Conservation (phyloP, 2,797 vertebrate species). For the Pampus argenteus region DNA sequence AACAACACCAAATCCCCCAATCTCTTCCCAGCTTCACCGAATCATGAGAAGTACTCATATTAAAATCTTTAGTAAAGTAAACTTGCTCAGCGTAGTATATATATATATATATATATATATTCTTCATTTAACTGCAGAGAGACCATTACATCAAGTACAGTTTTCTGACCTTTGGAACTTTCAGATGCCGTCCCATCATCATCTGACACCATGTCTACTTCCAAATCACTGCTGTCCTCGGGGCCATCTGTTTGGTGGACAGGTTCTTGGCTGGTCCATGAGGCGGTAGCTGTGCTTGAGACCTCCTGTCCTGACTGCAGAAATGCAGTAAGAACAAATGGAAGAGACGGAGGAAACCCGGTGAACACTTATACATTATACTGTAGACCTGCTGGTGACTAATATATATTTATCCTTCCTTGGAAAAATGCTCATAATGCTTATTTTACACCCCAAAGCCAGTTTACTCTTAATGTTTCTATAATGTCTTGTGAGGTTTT, state of each 20-base stretch:
- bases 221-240: slow-evolving; percentile 77
- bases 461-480: neutral
- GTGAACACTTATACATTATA: neutral
- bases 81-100: too few species aligned
- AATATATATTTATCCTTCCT: neutral
- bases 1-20: too few species aligned
- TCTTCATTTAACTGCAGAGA: neutral
- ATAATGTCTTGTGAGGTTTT: neutral
- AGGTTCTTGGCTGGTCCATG: slow-evolving; percentile 40
- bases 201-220: slow-evolving; percentile 78
- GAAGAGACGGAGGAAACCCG: neutral
- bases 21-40: neutral
- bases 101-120: too few species aligned
- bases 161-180: slow-evolving; percentile 72
- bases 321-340: neutral
- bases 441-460: neutral
- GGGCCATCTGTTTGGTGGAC: slow-evolving; percentile 62
- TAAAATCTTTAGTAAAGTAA: neutral
- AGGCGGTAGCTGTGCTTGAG: slow-evolving; percentile 27
- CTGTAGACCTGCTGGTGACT: neutral
- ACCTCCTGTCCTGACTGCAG: slow-evolving; percentile 41
- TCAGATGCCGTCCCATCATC: slow-evolving; percentile 73
- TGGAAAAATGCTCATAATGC: neutral
- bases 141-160: neutral
- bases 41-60: neutral